Evolutionary conservation across 2,113 vertebrate species (phyloP), one percentile per base, ranked within the genome.

Genomic region (Rhombomys opimus): DNA sequence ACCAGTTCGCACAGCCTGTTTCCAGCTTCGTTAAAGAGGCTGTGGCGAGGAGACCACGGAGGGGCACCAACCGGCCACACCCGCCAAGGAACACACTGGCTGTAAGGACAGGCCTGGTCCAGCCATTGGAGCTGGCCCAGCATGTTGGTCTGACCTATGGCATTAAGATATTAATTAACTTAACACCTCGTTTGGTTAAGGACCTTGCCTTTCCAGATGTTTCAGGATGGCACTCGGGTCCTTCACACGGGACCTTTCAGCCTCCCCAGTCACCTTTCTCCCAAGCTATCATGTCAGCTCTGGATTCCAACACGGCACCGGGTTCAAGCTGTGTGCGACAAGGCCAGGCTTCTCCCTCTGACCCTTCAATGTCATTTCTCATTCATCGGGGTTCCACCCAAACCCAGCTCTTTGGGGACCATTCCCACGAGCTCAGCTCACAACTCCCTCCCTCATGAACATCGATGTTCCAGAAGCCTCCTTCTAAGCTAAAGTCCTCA

Each of bases 181-280:
- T 94, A 94, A 90, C 3, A 46, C 65, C 61, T 85, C 68, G n/a
- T 84, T 95, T 94, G 46, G 63, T 97, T 96, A 97, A 94, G 89
- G 65, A 9, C 65, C 52, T 95, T 50, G n/a, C 73, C 70, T 72
- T 90, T 91, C 90, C 87, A 5, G 22, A 91, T 91, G 96, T 89
- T 87, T 84, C 75, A 94, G 72, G 50, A 4, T 38, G 35, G 50
- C 78, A 46, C 73, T 94, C 77, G 82, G 23, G 72, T 8, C 73
- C 57, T 96, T 63, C 89, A 5, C 7, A 67, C 7, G 11, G 35
- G 35, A 50, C 23, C 46, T 12, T 13, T 32, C 1, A n/a, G 84
- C 27, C 52, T 93, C 75, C 82, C 73, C 50, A 25, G 59, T 5
- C 5, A 1, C 78, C 38, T 76, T 75, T 65, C 14, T 5, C 65